Evolutionary conservation across 2,113 vertebrate genomes (phyloP).

Genomic region (Glaucomys volans): DNA sequence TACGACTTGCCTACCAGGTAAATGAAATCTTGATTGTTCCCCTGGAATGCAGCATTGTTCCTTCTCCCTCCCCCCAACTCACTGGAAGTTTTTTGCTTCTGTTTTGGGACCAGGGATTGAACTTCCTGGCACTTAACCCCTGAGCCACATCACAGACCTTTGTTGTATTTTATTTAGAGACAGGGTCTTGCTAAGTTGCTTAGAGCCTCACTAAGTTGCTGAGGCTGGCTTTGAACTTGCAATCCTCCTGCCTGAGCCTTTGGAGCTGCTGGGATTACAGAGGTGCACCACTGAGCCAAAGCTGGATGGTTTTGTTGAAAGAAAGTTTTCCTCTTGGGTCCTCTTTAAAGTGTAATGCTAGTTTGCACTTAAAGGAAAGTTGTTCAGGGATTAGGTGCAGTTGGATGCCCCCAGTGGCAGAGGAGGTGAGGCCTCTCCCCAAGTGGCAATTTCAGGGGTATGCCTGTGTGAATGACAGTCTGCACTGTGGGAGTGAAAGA

Average conservation of each 20-base stretch:
- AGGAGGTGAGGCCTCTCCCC: neutral
- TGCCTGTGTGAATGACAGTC: neutral
- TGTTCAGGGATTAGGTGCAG: neutral
- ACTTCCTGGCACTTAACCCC: neutral
- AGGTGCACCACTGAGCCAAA: neutral
- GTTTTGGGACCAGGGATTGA: neutral
- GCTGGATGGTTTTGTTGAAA: neutral
- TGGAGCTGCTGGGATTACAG: neutral
- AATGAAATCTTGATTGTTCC: neutral
- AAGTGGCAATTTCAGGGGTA: neutral
- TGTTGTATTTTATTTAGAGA: neutral
- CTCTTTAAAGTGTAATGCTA: conserved; percentile 8
- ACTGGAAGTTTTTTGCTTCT: neutral
- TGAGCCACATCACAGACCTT: neutral
- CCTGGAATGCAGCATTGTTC: neutral
- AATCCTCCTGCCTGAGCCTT: neutral
- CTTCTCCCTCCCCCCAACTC: neutral
- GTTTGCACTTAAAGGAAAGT: neutral
- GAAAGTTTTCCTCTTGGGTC: neutral
- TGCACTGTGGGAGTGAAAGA: neutral
- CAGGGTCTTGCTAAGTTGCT: neutral
- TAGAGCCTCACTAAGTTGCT: neutral
- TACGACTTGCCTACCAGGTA: neutral
- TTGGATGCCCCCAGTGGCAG: neutral
- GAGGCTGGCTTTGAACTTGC: neutral